Percentiles rank a stretch among this genome's conserved stretches.
phyloP scores from a whole-genome alignment of 2,797 vertebrate species.

The Pygocentrus nattereri region DNA sequence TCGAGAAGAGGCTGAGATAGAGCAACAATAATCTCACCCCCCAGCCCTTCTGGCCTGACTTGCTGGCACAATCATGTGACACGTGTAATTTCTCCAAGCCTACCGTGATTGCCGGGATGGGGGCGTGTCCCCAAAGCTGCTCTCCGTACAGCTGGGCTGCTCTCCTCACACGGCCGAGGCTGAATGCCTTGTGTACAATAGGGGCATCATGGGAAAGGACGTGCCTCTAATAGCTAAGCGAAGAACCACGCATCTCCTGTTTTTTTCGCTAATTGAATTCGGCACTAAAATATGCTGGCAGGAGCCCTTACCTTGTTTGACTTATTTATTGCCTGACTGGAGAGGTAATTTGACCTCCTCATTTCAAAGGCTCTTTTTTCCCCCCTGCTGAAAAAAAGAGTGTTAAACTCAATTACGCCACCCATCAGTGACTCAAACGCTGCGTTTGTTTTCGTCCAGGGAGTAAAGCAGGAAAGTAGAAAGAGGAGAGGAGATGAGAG shows the following conservation, averaged over 20 bases:
- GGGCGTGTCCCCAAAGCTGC: slow-evolving; percentile 46
- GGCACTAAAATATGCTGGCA: slow-evolving; percentile 81
- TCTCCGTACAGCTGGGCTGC: slow-evolving; percentile 51
- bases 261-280: slow-evolving; percentile 81
- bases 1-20: slow-evolving; percentile 37
- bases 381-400: slow-evolving; percentile 78
- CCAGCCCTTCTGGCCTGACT: slow-evolving; percentile 19
- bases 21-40: slow-evolving; percentile 32
- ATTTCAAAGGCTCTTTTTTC: slow-evolving; percentile 78
- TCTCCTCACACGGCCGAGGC: slow-evolving; percentile 41
- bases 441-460: slow-evolving; percentile 77
- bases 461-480: slow-evolving; percentile 63
- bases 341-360: slow-evolving; percentile 85
- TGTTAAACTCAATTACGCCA: slow-evolving; percentile 85
- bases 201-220: slow-evolving; percentile 65
- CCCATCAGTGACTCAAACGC: slow-evolving; percentile 83
- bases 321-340: slow-evolving; percentile 87
- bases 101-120: slow-evolving; percentile 39
- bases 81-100: slow-evolving; percentile 44
- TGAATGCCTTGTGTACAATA: slow-evolving; percentile 56
- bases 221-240: slow-evolving; percentile 63
- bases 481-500: slow-evolving; percentile 56
- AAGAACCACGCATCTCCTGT: slow-evolving; percentile 69
- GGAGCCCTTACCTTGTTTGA: slow-evolving; percentile 85
- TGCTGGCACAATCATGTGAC: slow-evolving; percentile 45